Percentiles rank a stretch among this genome's conserved stretches.
Evolutionary conservation across 37 sponge, comb jelly and placozoan genomes (phyloP).

Genomic region (Agelas oroides): DNA sequence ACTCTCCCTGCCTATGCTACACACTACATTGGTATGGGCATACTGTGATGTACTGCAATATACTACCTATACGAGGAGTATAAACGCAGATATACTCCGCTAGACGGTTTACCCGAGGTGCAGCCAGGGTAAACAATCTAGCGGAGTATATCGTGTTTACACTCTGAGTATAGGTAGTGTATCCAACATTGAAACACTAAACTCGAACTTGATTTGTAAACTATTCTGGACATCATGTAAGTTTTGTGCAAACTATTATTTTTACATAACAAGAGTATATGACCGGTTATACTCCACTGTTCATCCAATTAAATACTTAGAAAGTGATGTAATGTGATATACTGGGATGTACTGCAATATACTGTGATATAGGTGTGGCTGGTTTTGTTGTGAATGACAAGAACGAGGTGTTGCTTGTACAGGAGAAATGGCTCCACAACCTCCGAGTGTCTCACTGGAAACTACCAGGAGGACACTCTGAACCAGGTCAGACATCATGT

Average conservation of each 20-base stretch:
- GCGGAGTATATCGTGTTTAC: too few species aligned
- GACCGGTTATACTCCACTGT: too few species aligned
- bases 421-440: conserved; percentile 65
- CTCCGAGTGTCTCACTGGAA: conserved; percentile 70
- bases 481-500: conserved; percentile 77
- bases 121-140: too few species aligned
- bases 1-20: conserved; percentile 82
- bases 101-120: too few species aligned
- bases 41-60: neutral
- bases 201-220: neutral
- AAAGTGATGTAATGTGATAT: too few species aligned
- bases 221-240: neutral
- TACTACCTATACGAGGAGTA: too few species aligned
- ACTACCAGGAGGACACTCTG: conserved; percentile 83
- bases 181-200: neutral
- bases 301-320: too few species aligned
- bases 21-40: conserved; percentile 72
- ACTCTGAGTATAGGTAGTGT: too few species aligned
- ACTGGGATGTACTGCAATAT: too few species aligned
- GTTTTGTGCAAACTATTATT: too few species aligned
- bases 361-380: conserved; percentile 68
- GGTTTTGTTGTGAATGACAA: conserved; percentile 89
- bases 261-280: too few species aligned
- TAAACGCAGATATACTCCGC: too few species aligned
- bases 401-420: conserved; percentile 76